These are phyloP conservation scores for Polymixis lichenea DNA, from an alignment of 2,888 invertebrate genomes.

Conservation along the genomic window DNA sequence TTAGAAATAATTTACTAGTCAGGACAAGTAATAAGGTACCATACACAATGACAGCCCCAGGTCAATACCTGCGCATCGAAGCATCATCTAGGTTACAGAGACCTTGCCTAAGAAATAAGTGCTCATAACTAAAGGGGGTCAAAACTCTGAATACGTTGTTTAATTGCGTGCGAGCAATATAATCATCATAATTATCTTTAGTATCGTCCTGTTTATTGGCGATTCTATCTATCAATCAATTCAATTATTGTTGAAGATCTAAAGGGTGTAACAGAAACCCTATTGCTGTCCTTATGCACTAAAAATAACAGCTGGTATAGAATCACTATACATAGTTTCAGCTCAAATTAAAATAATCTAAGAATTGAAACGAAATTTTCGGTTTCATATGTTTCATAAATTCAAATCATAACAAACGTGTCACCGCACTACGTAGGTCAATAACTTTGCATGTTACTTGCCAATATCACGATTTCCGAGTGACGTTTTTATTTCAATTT, in stretches of 20 bases:
- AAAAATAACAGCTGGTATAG: no score
- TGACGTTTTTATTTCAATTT: no score
- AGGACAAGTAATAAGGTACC: constrained; percentile 21
- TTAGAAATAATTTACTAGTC: constrained; percentile 26
- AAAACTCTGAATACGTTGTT: constrained; percentile 19
- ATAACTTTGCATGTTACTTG: no score
- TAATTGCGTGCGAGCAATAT: constrained; percentile 30
- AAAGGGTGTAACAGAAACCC: no score
- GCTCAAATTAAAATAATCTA: no score
- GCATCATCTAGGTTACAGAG: constrained; percentile 46
- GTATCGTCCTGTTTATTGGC: neutral
- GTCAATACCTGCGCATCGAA: constrained; percentile 58
- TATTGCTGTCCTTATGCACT: no score
- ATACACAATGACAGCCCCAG: constrained; percentile 43
- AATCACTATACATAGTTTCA: no score
- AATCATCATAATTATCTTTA: constrained; percentile 4
- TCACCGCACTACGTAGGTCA: no score
- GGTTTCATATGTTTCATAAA: no score
- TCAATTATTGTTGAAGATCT: neutral
- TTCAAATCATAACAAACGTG: no score
- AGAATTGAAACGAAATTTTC: no score
- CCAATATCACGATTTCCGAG: no score
- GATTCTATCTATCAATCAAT: neutral
- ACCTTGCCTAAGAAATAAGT: constrained; percentile 52
- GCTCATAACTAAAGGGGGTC: constrained; percentile 47